Evolutionary conservation across 2,113 vertebrate genomes (phyloP).

Genomic region (Nesospiza acunhae): DNA sequence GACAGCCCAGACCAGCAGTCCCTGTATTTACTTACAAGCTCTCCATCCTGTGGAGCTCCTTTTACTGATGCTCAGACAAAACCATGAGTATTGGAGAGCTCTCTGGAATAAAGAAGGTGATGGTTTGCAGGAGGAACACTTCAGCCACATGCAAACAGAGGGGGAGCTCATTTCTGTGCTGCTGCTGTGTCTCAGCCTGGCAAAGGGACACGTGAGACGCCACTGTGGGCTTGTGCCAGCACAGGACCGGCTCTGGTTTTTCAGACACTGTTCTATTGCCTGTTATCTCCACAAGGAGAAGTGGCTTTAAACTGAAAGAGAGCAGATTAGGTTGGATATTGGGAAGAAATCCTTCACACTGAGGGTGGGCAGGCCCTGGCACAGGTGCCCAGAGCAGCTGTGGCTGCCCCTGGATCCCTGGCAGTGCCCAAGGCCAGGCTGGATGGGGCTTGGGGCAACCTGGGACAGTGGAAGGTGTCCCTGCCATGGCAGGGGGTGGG

Average conservation of each 20-base stretch:
- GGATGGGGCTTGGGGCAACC: accelerated
- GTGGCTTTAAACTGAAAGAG: neutral
- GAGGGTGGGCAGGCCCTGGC: accelerated
- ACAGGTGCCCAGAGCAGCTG: neutral
- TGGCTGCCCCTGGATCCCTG: neutral
- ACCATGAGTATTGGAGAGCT: neutral
- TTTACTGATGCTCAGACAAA: neutral
- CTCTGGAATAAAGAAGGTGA: neutral
- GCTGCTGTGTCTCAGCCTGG: neutral
- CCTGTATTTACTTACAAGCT: neutral
- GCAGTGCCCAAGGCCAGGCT: accelerated
- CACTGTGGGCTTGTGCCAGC: neutral
- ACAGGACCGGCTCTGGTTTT: neutral
- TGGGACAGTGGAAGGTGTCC: neutral
- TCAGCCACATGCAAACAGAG: neutral
- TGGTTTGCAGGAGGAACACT: neutral
- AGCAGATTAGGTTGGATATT: no score
- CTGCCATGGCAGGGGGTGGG: neutral
- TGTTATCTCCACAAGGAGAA: neutral
- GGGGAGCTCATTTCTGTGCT: neutral
- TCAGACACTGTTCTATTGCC: neutral
- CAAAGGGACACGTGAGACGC: neutral
- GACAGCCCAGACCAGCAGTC: neutral
- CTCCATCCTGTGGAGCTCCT: neutral
- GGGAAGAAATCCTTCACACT: neutral